A percentile compares a stretch with the other conserved stretches of the same genome.
These are phyloP conservation scores for Alloplasta piceator DNA, from an alignment of 2,888 invertebrate species.

Conservation along the genomic window DNA sequence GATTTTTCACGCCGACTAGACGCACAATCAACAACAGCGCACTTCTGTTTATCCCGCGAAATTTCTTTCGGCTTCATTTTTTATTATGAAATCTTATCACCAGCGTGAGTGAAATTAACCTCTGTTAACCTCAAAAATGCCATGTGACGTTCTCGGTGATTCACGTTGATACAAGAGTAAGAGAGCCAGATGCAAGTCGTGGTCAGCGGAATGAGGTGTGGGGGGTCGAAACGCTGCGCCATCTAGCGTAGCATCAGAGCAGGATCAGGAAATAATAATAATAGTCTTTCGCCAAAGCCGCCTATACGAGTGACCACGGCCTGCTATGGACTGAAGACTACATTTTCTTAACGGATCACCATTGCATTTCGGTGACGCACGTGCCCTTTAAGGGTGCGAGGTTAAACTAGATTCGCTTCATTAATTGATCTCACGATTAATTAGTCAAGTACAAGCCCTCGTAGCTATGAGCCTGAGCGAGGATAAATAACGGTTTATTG, in stretches of 20 bases:
- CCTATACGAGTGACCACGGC: too few species aligned
- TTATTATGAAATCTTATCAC: background rate
- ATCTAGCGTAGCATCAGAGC: conserved; percentile 2
- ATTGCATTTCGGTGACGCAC: too few species aligned
- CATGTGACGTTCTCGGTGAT: too few species aligned
- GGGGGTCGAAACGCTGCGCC: background rate
- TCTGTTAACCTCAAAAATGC: too few species aligned
- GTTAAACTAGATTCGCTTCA: too few species aligned
- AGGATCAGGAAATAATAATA: background rate
- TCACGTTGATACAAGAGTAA: background rate
- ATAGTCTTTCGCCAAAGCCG: background rate
- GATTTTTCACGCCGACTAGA: background rate
- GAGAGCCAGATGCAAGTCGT: background rate
- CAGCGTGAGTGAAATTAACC: background rate
- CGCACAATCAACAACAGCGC: background rate
- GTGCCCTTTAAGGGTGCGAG: too few species aligned
- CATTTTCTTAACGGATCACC: too few species aligned
- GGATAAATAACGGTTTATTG: too few species aligned
- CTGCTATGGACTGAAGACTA: too few species aligned
- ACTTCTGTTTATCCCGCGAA: background rate
- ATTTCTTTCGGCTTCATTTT: background rate
- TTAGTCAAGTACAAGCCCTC: too few species aligned
- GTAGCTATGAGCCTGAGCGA: too few species aligned
- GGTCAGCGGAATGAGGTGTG: background rate
- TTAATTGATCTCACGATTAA: too few species aligned